These are phyloP conservation scores for Tromatobia lineatoria DNA, from an alignment of 2,888 invertebrate genomes.

Conservation along the genomic window DNA sequence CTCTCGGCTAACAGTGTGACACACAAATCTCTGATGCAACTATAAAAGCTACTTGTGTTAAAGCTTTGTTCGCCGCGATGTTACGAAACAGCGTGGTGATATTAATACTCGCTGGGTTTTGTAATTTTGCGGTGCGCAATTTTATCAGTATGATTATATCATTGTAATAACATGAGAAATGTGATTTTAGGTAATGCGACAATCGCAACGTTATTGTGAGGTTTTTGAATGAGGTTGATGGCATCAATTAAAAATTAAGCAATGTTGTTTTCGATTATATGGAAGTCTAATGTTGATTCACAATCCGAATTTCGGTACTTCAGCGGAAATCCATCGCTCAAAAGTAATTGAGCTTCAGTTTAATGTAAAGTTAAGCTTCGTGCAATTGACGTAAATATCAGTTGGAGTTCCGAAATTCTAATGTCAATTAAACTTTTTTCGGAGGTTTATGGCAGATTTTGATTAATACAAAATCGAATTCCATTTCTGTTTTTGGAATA, in stretches of 20 bases:
- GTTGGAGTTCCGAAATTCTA: too few species aligned
- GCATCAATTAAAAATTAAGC: neutral
- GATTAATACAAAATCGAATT: too few species aligned
- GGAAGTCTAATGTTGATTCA: too few species aligned
- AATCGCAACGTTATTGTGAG: neutral
- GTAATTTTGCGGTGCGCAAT: neutral
- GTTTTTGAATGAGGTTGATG: neutral
- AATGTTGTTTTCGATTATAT: neutral
- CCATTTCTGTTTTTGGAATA: too few species aligned
- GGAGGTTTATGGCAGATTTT: too few species aligned
- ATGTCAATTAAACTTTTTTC: too few species aligned
- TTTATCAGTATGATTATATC: slow-evolving; percentile 3
- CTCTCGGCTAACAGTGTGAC: neutral
- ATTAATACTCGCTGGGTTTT: neutral
- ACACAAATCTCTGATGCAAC: slow-evolving; percentile 5
- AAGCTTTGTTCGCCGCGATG: slow-evolving; percentile 7
- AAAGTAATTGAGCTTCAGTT: too few species aligned
- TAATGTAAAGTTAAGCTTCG: too few species aligned
- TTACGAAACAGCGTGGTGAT: neutral
- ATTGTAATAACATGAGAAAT: slow-evolving; percentile 5
- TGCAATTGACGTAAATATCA: too few species aligned
- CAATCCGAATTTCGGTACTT: too few species aligned
- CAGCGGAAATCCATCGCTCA: too few species aligned
- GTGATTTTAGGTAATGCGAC: neutral
- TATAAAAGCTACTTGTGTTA: slow-evolving; percentile 4